Percentiles rank a stretch among this genome's conserved stretches.
Conservation (phyloP, 2,797 vertebrate species). For the Enteromius fasciolatus region DNA sequence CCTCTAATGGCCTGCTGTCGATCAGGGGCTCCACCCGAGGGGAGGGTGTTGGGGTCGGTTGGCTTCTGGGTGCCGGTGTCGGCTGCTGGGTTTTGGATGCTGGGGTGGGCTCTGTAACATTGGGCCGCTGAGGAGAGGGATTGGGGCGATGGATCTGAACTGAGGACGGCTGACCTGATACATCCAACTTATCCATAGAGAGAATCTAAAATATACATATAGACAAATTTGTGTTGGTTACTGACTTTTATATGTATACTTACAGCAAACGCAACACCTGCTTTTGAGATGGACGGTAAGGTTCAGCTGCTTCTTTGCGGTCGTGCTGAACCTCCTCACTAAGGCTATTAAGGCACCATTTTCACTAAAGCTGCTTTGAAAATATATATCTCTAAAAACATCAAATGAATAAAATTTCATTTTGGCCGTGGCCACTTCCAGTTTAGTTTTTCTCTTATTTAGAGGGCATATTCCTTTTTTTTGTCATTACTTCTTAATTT, state of each 20-base stretch:
- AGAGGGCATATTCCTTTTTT: not conserved
- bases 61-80: not conserved
- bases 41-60: slow-evolving; percentile 28
- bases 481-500: not conserved
- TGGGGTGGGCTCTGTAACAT: slow-evolving; percentile 61
- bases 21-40: not conserved
- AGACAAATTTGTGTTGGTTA: not conserved
- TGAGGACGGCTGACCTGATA: slow-evolving; percentile 79
- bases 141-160: slow-evolving; percentile 81
- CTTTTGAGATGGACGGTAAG: not conserved
- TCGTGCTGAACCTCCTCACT: not conserved
- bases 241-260: not conserved
- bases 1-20: slow-evolving; percentile 25
- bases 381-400: not conserved
- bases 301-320: not conserved
- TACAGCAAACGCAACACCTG: not conserved
- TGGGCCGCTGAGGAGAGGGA: slow-evolving; percentile 61
- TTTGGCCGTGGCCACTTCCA: not conserved
- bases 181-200: slow-evolving; percentile 75
- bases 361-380: not conserved
- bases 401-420: not conserved
- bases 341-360: not conserved
- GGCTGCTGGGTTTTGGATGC: slow-evolving; percentile 24
- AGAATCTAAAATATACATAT: slow-evolving; percentile 78
- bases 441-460: not conserved